phyloP scores from a whole-genome alignment of 2,888 invertebrate species.

The Amphipoea lucens region DNA sequence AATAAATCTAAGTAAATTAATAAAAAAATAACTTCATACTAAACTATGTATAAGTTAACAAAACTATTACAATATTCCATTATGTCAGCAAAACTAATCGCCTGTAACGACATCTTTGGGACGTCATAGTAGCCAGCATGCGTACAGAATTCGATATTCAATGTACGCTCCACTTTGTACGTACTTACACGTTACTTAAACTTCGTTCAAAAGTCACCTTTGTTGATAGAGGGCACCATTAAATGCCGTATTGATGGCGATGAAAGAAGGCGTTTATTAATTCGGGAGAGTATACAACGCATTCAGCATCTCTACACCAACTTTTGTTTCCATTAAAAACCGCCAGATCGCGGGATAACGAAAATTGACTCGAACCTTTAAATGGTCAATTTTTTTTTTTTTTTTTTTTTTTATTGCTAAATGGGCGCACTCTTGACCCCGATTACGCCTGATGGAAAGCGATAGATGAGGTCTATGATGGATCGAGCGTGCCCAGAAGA shows the following conservation, averaged over 20 bases:
- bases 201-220: neutral
- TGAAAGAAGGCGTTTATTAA: neutral
- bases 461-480: too few species aligned
- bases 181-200: neutral
- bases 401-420: too few species aligned
- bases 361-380: too few species aligned
- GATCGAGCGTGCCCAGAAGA: too few species aligned
- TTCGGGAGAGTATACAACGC: neutral
- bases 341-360: neutral
- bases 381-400: too few species aligned
- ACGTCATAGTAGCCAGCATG: neutral
- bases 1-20: neutral
- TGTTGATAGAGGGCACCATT: neutral
- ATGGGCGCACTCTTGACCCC: too few species aligned
- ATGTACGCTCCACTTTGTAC: neutral
- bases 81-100: neutral
- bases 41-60: neutral
- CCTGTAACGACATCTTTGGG: neutral
- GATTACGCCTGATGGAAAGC: too few species aligned
- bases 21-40: neutral
- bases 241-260: neutral
- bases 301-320: neutral
- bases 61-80: neutral
- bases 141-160: neutral
- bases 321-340: neutral